A percentile compares a stretch with the other conserved stretches of the same genome.
phyloP scores from a whole-genome alignment of 2,113 vertebrate genomes.

The Gadus chalcogrammus region DNA sequence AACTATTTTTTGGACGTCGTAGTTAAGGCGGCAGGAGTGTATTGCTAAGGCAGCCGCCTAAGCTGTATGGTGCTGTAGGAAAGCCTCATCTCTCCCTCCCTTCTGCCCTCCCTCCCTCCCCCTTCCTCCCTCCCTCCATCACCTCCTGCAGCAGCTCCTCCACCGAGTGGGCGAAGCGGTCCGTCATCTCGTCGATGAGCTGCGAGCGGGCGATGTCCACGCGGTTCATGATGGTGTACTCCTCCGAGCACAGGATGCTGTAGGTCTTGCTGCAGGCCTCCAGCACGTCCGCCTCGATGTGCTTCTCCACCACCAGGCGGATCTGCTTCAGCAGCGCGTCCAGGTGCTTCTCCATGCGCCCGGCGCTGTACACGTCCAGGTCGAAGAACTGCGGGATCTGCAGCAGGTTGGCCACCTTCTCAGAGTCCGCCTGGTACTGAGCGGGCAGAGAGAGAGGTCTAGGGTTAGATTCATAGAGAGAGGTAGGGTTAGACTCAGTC shows the following conservation, averaged over 20 bases:
- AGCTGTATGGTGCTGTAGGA: too few species aligned
- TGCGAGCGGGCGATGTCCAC: constrained; percentile 97
- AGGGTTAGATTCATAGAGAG: background rate
- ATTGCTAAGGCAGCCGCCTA: too few species aligned
- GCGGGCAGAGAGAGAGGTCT: background rate
- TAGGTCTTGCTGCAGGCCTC: constrained; percentile 99
- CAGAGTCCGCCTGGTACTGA: constrained; percentile 94
- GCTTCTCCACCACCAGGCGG: constrained; percentile 97
- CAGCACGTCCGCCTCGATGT: constrained; percentile 91
- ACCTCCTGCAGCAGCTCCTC: constrained; percentile 97
- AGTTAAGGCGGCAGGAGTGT: too few species aligned
- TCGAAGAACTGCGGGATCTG: constrained; percentile 98
- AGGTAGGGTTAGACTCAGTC: background rate
- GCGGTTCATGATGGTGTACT: constrained; percentile 98
- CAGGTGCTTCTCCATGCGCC: constrained; percentile 98
- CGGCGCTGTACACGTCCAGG: constrained; percentile 97
- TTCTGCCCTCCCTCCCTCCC: background rate
- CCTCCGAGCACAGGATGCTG: constrained; percentile 97
- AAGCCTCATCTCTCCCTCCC: too few species aligned
- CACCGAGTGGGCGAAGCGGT: constrained; percentile 92
- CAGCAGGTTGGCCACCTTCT: constrained; percentile 97
- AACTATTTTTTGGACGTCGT: too few species aligned
- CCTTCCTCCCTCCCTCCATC: background rate
- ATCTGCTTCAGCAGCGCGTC: constrained; percentile 97
- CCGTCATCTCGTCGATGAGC: constrained; percentile 95